phyloP scores from a whole-genome alignment of 2,888 invertebrate species.

The Rapana venosa region DNA sequence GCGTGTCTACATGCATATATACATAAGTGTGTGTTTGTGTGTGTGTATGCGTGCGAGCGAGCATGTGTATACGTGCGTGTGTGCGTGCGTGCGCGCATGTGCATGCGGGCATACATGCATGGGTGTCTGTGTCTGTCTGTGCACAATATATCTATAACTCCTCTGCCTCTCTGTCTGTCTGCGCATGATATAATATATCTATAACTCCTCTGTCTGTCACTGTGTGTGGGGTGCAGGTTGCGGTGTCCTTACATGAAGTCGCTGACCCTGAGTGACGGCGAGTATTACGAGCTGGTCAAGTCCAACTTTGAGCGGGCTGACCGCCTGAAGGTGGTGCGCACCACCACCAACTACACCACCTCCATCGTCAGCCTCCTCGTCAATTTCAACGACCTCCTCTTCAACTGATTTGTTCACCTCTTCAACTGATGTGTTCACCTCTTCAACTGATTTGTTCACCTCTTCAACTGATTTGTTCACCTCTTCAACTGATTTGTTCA shows the following conservation, averaged over 20 bases:
- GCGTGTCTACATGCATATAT: neutral
- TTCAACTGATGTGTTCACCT: conserved; percentile 94
- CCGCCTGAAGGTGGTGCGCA: conserved; percentile 95
- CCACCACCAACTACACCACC: conserved; percentile 96
- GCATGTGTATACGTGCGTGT: conserved; percentile 9
- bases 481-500: conserved; percentile 95
- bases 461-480: conserved; percentile 90
- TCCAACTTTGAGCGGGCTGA: conserved; percentile 99
- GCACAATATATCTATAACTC: too few relatives aligned
- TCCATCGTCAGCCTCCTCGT: conserved; percentile 94
- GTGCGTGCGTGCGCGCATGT: neutral
- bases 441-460: conserved; percentile 87
- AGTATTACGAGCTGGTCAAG: conserved; percentile 99
- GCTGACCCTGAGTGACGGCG: conserved; percentile 97
- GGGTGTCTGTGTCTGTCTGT: too few relatives aligned
- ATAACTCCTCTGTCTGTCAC: neutral
- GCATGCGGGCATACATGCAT: neutral
- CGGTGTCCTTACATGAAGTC: conserved; percentile 95
- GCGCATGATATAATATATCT: too few relatives aligned
- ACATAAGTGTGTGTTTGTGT: conserved; percentile 8
- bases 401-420: conserved; percentile 93
- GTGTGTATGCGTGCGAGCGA: conserved; percentile 12
- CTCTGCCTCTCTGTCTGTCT: too few relatives aligned
- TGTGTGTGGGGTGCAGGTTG: conserved; percentile 80
- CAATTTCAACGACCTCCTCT: conserved; percentile 96